These are phyloP conservation scores for Picus viridis DNA, from an alignment of 2,797 vertebrate genomes.

Conservation along the genomic window DNA sequence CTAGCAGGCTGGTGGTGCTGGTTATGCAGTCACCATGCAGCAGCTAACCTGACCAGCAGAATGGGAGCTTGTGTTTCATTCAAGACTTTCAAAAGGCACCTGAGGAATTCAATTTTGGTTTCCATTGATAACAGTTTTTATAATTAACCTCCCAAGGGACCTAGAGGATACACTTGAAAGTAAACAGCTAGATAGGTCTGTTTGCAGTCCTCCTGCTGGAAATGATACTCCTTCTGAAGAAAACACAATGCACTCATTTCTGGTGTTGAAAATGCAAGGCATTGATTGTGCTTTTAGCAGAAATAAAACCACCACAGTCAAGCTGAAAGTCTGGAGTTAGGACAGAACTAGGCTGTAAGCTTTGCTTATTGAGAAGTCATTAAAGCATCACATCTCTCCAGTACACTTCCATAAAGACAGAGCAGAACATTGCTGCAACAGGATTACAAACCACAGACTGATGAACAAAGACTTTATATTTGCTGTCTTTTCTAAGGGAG, in stretches of 20 bases:
- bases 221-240: conserved; percentile 12
- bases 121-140: conserved; percentile 17
- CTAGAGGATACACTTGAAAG: neutral
- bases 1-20: neutral
- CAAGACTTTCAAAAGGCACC: neutral
- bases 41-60: neutral
- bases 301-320: conserved; percentile 3
- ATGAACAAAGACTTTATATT: neutral
- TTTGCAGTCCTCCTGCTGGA: conserved; percentile 22
- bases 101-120: neutral
- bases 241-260: neutral
- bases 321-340: neutral
- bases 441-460: neutral
- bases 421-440: neutral
- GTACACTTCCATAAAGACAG: neutral
- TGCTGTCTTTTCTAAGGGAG: neutral
- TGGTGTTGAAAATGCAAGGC: neutral
- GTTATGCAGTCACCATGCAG: neutral
- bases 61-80: neutral
- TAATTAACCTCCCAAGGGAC: conserved; percentile 43
- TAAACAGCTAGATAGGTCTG: conserved; percentile 24
- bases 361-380: neutral
- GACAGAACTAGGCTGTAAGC: neutral
- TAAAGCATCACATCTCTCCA: neutral
- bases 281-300: conserved; percentile 31